Evolutionary conservation across 2,888 invertebrate genomes (phyloP).

Genomic region (Iphiclides podalirius): DNA sequence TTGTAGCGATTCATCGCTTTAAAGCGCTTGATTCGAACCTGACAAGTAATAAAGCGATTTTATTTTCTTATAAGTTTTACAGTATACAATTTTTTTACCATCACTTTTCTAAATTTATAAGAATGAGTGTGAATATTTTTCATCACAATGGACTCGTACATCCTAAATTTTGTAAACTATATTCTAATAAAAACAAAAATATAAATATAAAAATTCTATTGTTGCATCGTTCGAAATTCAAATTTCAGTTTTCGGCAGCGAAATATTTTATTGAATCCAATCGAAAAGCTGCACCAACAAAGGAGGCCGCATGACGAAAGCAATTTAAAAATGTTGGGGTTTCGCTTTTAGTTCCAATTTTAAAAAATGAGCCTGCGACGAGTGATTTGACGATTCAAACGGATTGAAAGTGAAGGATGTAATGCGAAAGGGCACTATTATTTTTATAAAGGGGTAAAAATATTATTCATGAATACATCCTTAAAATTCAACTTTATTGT

Average conservation of each 20-base stretch:
- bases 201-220: slow-evolving; percentile 2
- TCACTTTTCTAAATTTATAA: too few species aligned
- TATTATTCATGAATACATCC: slow-evolving; percentile 4
- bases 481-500: neutral
- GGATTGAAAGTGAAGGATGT: slow-evolving; percentile 65
- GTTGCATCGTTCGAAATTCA: slow-evolving; percentile 9
- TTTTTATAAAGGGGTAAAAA: slow-evolving; percentile 28
- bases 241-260: slow-evolving; percentile 6
- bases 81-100: too few species aligned
- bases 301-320: slow-evolving; percentile 74
- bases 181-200: too few species aligned
- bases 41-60: neutral
- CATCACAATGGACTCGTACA: too few species aligned
- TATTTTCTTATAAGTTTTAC: too few species aligned
- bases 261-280: slow-evolving; percentile 29
- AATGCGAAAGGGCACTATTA: slow-evolving; percentile 53
- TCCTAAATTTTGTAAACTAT: too few species aligned
- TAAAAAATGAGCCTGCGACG: slow-evolving; percentile 71
- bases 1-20: slow-evolving; percentile 33
- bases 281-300: slow-evolving; percentile 50
- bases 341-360: slow-evolving; percentile 74
- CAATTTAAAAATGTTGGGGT: slow-evolving; percentile 77
- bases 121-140: too few species aligned
- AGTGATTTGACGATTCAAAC: slow-evolving; percentile 73
- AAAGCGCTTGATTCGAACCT: slow-evolving; percentile 24